Conservation (phyloP, 2,113 vertebrate species). For the Globicephala melas region DNA sequence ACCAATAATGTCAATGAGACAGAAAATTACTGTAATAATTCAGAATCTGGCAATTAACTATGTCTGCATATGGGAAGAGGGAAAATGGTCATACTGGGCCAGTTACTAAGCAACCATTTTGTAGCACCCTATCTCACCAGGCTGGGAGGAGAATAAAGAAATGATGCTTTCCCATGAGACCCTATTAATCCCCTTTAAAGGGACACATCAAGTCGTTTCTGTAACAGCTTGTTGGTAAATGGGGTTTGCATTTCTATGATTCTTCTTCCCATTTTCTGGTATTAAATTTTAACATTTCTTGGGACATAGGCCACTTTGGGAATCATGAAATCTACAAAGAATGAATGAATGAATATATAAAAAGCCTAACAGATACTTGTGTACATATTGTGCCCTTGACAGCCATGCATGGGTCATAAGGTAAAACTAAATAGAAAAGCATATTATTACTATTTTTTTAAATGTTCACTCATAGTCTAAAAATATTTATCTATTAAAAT, state of each 20-base stretch:
- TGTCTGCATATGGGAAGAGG: slow-evolving; percentile 15
- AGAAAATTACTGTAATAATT: slow-evolving; percentile 57
- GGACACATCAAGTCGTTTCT: background rate
- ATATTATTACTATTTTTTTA: background rate
- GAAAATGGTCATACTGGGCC: slow-evolving; percentile 48
- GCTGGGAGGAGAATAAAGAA: background rate
- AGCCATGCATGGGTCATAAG: background rate
- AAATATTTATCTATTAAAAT: slow-evolving; percentile 19
- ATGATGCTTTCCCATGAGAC: background rate
- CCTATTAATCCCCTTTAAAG: background rate
- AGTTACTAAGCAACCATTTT: slow-evolving; percentile 66
- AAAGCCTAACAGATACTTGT: background rate
- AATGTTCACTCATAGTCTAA: background rate
- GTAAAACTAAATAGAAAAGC: background rate
- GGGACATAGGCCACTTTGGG: background rate
- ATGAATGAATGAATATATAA: background rate
- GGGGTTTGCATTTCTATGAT: background rate
- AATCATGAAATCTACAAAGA: background rate
- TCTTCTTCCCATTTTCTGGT: background rate
- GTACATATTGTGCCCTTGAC: background rate
- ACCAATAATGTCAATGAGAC: slow-evolving; percentile 49
- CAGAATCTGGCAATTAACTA: slow-evolving; percentile 59
- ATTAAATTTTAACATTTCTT: slow-evolving; percentile 18
- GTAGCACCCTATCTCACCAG: background rate
- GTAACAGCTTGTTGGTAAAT: background rate